A percentile compares a stretch with the other conserved stretches of the same genome.
Conservation (phyloP, 2,888 invertebrate species). For the Tipula helvola region DNA sequence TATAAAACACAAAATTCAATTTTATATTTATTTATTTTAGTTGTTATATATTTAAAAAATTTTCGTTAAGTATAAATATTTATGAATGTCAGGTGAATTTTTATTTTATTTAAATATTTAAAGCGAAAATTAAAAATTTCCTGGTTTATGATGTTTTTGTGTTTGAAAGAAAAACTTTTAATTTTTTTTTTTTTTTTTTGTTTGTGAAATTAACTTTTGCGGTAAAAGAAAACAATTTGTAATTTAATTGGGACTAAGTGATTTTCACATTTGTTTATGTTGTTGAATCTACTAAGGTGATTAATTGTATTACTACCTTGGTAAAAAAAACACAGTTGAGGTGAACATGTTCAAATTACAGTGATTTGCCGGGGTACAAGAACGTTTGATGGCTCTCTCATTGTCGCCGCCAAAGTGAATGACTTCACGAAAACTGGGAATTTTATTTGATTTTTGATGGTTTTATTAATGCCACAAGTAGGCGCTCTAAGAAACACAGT, state of each 20-base stretch:
- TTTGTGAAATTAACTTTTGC: background rate
- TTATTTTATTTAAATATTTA: background rate
- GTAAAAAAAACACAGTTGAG: background rate
- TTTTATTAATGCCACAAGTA: too few species aligned
- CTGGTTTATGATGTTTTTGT: background rate
- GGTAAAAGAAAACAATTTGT: background rate
- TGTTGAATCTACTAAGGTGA: background rate
- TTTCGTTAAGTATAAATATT: background rate
- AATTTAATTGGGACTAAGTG: background rate
- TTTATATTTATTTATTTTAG: background rate
- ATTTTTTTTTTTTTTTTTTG: background rate
- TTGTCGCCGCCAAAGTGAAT: too few species aligned
- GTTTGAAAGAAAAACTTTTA: background rate
- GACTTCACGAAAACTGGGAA: too few species aligned
- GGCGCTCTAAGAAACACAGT: too few species aligned
- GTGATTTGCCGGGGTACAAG: too few species aligned
- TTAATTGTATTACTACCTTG: background rate
- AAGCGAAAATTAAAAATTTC: background rate
- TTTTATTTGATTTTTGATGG: too few species aligned
- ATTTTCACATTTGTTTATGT: background rate
- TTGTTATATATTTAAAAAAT: background rate
- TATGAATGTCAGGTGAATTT: slow-evolving; percentile 4
- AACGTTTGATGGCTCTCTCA: too few species aligned
- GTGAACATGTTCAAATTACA: background rate
- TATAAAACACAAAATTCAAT: background rate